A percentile compares a stretch with the other conserved stretches of the same genome.
These are phyloP conservation scores for Formica selysi DNA, from an alignment of 1,140 invertebrate genomes.

Conservation along the genomic window DNA sequence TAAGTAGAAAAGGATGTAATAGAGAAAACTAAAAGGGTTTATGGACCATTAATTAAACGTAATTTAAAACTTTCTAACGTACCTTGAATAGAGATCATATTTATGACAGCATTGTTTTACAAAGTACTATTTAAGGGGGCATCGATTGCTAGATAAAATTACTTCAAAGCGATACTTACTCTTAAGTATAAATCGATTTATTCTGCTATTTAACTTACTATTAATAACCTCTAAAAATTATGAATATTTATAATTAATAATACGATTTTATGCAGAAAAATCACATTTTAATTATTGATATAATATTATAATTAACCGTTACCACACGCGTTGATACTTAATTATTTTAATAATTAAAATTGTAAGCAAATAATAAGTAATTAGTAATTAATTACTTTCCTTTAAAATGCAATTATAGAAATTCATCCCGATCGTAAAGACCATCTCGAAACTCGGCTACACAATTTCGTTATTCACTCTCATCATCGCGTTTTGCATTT, in stretches of 20 bases:
- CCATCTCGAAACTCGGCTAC: slow-evolving; percentile 91
- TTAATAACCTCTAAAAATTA: neutral
- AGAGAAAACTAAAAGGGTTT: neutral
- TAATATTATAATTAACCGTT: neutral
- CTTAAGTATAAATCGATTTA: neutral
- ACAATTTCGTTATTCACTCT: slow-evolving; percentile 89
- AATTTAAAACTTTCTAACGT: slow-evolving; percentile 2
- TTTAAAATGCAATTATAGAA: slow-evolving; percentile 79
- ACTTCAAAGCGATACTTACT: neutral
- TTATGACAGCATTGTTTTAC: neutral
- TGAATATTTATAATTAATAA: neutral
- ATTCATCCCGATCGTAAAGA: slow-evolving; percentile 88
- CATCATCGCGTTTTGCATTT: slow-evolving; percentile 89
- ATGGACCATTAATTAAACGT: slow-evolving; percentile 5
- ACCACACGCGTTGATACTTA: neutral
- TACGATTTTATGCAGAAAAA: neutral
- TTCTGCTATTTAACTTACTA: neutral
- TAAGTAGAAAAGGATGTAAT: neutral
- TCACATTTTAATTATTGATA: neutral
- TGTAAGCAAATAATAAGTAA: neutral
- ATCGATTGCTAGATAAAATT: neutral
- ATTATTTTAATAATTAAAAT: slow-evolving; percentile 19
- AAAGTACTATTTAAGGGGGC: neutral
- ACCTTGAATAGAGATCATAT: neutral
- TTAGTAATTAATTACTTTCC: slow-evolving; percentile 1